Percentiles rank a stretch among this genome's conserved stretches.
Conservation (phyloP, 2,113 vertebrate species). For the Progne subis region DNA sequence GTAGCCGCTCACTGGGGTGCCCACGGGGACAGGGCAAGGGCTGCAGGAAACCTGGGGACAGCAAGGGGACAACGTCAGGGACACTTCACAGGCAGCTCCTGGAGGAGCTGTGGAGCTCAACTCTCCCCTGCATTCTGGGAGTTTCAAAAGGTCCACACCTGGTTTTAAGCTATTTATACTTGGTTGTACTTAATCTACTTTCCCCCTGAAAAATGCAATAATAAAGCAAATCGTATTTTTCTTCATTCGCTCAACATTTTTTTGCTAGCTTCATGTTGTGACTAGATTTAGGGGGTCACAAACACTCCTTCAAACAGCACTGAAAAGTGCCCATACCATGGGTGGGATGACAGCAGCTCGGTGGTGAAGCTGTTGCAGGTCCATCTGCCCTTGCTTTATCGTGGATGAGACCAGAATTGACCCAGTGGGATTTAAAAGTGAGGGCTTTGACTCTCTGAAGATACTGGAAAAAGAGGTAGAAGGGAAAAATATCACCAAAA, state of each 20-base stretch:
- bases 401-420: slow-evolving; percentile 87
- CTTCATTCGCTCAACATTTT: background rate
- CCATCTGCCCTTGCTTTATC: slow-evolving; percentile 85
- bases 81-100: background rate
- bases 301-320: background rate
- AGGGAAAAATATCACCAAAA: background rate
- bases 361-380: slow-evolving; percentile 92
- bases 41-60: slow-evolving; percentile 79
- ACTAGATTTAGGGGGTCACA: background rate
- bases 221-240: background rate
- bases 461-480: slow-evolving; percentile 71
- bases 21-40: slow-evolving; percentile 80
- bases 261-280: background rate
- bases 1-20: slow-evolving; percentile 84
- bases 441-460: slow-evolving; percentile 90
- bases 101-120: background rate
- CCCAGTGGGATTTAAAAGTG: slow-evolving; percentile 82
- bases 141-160: background rate
- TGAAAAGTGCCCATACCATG: slow-evolving; percentile 82
- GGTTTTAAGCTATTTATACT: background rate
- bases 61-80: background rate
- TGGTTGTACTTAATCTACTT: background rate
- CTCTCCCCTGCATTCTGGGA: background rate
- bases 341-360: slow-evolving; percentile 93
- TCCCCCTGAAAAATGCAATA: background rate